These are phyloP conservation scores for Hydrocynus forskahlii DNA, from an alignment of 2,797 vertebrate species.

Conservation along the genomic window DNA sequence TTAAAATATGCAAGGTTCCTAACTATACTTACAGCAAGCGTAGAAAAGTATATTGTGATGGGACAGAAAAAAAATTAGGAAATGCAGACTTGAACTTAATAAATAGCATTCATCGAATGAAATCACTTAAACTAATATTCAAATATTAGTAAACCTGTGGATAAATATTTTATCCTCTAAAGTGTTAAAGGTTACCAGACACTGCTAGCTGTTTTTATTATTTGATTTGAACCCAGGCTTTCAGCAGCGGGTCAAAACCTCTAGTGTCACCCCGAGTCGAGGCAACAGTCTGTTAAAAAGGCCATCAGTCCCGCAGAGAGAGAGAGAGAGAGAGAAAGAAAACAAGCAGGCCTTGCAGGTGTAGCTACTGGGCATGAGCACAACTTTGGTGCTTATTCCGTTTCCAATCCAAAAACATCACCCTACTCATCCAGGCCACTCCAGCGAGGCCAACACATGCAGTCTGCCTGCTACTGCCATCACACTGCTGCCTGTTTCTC, in stretches of 20 bases:
- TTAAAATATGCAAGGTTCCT: too few relatives aligned
- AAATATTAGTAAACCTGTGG: too few relatives aligned
- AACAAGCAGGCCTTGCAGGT: constrained; percentile 19
- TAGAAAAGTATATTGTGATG: too few relatives aligned
- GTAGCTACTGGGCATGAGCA: not conserved
- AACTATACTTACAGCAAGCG: too few relatives aligned
- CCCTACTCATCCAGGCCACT: not conserved
- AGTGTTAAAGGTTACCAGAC: not conserved
- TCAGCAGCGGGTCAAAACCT: not conserved
- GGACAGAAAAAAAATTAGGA: too few relatives aligned
- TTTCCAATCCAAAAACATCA: constrained; percentile 19
- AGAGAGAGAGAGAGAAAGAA: not conserved
- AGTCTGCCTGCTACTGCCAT: constrained; percentile 36
- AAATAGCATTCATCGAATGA: too few relatives aligned
- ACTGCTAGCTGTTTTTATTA: too few relatives aligned
- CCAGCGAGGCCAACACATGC: constrained; percentile 29
- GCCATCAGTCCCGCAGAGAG: not conserved
- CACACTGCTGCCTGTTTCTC: constrained; percentile 12
- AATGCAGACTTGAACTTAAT: too few relatives aligned
- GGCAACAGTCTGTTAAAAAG: not conserved
- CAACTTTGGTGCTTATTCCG: not conserved
- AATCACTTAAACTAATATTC: too few relatives aligned
- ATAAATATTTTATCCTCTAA: too few relatives aligned
- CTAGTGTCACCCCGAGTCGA: not conserved
- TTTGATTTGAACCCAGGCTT: not conserved